These are phyloP conservation scores for Hylaeus anthracinus DNA, from an alignment of 1,140 invertebrate species.

Conservation along the genomic window DNA sequence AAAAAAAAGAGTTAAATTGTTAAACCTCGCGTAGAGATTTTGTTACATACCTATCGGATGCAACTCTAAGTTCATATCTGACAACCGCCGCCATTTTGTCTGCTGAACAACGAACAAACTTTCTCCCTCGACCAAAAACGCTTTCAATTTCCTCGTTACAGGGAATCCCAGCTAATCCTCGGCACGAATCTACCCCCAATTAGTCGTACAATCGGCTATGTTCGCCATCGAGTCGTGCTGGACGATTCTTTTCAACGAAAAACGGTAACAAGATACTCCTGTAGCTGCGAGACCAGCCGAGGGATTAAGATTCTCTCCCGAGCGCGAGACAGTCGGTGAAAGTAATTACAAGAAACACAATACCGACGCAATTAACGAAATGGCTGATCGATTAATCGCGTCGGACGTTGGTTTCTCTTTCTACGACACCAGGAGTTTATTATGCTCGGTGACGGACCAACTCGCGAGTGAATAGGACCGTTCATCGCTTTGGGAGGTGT, in stretches of 20 bases:
- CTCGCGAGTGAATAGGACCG: conserved; percentile 22
- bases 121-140: neutral
- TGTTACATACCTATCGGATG: no score
- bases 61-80: no score
- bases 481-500: neutral
- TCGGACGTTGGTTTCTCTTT: conserved; percentile 31
- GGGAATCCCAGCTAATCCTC: conserved; percentile 20
- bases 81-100: no score
- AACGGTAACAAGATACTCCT: conserved; percentile 4
- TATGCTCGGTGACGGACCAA: conserved; percentile 22
- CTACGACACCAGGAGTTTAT: conserved; percentile 16
- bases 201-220: neutral
- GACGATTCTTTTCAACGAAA: neutral
- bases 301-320: neutral
- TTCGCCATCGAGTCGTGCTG: neutral
- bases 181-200: conserved; percentile 7
- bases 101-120: neutral
- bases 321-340: neutral
- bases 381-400: conserved; percentile 33
- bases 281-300: neutral
- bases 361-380: conserved; percentile 39
- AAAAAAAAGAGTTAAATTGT: no score
- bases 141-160: conserved; percentile 15
- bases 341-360: conserved; percentile 33
- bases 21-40: no score